A percentile compares a stretch with the other conserved stretches of the same genome.
These are phyloP conservation scores for Petrocephalus schoutedeni DNA, from an alignment of 2,797 vertebrate species.

Conservation along the genomic window DNA sequence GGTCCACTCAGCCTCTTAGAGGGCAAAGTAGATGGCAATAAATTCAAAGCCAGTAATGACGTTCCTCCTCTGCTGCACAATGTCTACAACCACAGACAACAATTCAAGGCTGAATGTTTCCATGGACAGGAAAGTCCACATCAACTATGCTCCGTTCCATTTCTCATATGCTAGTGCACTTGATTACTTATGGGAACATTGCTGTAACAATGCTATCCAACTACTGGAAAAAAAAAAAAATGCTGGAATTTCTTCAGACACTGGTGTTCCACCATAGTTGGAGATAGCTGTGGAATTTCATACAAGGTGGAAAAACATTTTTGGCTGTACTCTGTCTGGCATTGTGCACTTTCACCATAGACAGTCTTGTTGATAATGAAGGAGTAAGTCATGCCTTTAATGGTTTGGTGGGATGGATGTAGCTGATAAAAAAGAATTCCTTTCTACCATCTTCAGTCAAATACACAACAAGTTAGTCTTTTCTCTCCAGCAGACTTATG, in stretches of 20 bases:
- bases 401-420: not conserved
- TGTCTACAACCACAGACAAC: not conserved
- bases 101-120: not conserved
- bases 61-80: not conserved
- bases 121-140: not conserved
- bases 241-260: not conserved
- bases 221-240: not conserved
- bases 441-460: not conserved
- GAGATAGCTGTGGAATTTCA: not conserved
- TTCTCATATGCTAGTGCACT: not conserved
- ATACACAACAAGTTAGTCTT: not conserved
- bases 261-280: not conserved
- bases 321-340: not conserved
- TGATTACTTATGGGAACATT: not conserved
- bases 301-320: not conserved
- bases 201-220: not conserved
- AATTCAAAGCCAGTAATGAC: not conserved
- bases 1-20: not conserved
- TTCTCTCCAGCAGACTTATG: conserved; percentile 8
- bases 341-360: not conserved
- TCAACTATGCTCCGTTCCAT: not conserved
- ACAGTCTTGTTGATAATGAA: not conserved
- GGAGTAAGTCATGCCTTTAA: not conserved
- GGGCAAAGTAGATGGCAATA: not conserved
- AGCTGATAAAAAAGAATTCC: conserved; percentile 20